A percentile compares a stretch with the other conserved stretches of the same genome.
Evolutionary conservation across 1,140 invertebrate species (phyloP).

Genomic region (Drosophila athabasca): DNA sequence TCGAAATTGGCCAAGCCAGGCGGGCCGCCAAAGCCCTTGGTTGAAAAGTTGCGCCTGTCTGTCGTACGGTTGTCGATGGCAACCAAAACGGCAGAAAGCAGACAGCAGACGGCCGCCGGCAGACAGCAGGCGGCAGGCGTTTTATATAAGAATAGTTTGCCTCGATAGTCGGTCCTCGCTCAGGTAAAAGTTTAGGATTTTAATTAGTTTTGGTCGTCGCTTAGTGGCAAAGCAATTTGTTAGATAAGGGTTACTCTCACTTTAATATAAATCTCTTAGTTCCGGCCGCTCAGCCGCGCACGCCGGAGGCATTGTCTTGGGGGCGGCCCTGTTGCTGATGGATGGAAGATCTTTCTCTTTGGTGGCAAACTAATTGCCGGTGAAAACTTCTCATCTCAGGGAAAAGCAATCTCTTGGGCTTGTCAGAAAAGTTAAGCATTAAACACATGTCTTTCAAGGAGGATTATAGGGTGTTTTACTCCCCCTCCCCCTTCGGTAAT

Average conservation of each 20-base stretch:
- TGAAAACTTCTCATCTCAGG: not conserved
- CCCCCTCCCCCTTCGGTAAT: no score
- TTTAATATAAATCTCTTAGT: constrained; percentile 37
- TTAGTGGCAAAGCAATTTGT: constrained; percentile 55
- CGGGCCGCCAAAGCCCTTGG: constrained; percentile 10
- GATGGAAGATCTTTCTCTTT: no score
- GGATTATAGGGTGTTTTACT: no score
- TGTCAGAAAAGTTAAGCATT: no score
- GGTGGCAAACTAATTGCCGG: constrained; percentile 14
- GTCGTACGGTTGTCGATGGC: no score
- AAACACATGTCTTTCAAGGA: no score
- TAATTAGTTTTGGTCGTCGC: constrained; percentile 57
- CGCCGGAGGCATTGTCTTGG: no score
- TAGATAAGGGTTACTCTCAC: constrained; percentile 29
- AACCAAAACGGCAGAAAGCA: constrained; percentile 1
- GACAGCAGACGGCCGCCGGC: constrained; percentile 4
- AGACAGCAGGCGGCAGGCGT: constrained; percentile 11
- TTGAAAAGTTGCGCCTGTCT: constrained; percentile 37
- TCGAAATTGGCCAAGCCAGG: constrained; percentile 31
- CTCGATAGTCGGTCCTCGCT: not conserved
- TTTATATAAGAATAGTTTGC: constrained; percentile 50
- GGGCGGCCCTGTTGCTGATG: no score
- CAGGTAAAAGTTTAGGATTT: constrained; percentile 57
- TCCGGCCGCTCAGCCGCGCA: not conserved
- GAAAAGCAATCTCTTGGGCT: no score